Conservation (phyloP, 2,113 vertebrate genomes). For the Paramormyrops kingsleyae region DNA sequence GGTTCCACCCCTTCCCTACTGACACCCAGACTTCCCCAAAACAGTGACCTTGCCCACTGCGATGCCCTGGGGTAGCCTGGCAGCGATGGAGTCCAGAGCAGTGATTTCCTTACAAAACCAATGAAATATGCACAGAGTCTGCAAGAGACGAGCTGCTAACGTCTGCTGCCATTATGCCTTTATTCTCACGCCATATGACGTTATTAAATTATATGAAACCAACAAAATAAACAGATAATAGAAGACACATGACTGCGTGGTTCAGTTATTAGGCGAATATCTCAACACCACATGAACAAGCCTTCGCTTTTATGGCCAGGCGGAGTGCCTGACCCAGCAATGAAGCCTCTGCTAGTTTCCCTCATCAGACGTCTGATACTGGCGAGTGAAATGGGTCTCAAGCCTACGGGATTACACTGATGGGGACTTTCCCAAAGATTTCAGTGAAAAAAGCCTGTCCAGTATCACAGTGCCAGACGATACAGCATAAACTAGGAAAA, state of each 20-base stretch:
- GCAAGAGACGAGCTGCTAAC: neutral
- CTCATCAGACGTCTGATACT: neutral
- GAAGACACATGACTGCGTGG: constrained; percentile 46
- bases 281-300: constrained; percentile 23
- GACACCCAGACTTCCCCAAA: neutral
- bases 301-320: neutral
- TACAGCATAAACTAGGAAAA: neutral
- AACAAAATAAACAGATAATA: constrained; percentile 40
- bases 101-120: neutral
- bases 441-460: neutral
- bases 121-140: neutral
- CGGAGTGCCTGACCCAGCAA: neutral
- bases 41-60: neutral
- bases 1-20: neutral
- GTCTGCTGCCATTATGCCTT: constrained; percentile 33
- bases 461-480: neutral
- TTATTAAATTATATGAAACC: constrained; percentile 33
- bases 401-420: neutral
- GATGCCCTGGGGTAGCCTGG: neutral
- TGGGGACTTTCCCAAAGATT: neutral
- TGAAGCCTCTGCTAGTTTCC: neutral
- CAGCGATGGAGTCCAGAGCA: neutral
- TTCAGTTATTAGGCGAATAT: constrained; percentile 35
- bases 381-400: neutral
- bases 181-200: constrained; percentile 41